A percentile compares a stretch with the other conserved stretches of the same genome.
Evolutionary conservation across 2,113 vertebrate species (phyloP).

Genomic region (Lutjanus erythropterus): DNA sequence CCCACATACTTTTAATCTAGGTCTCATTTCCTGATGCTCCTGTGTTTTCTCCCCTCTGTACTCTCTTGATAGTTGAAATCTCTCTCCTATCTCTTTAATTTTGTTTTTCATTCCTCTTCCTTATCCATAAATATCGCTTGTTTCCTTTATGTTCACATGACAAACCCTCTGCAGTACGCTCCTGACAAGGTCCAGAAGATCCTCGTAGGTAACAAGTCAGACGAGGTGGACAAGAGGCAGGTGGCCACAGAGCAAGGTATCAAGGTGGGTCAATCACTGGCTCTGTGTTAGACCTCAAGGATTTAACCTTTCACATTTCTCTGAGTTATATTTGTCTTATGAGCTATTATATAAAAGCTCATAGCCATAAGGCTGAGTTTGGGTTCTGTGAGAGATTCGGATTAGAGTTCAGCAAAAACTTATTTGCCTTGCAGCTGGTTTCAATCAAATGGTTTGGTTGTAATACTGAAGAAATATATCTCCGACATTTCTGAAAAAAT

Average conservation of each 20-base stretch:
- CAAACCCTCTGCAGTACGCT: conserved; percentile 87
- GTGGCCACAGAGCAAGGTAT: conserved; percentile 94
- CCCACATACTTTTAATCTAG: conserved; percentile 49
- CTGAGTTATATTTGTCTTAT: neutral
- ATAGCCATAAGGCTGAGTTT: neutral
- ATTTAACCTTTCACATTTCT: too few species aligned
- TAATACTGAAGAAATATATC: neutral
- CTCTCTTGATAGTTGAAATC: conserved; percentile 60
- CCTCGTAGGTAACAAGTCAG: conserved; percentile 95
- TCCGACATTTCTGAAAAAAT: neutral
- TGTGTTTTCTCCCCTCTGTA: conserved; percentile 16
- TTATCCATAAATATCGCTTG: conserved; percentile 5
- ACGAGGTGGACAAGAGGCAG: conserved; percentile 95
- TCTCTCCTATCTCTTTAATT: conserved; percentile 11
- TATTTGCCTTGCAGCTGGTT: neutral
- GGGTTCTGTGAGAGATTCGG: neutral
- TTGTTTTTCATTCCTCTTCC: neutral
- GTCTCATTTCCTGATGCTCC: conserved; percentile 68
- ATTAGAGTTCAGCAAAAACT: neutral
- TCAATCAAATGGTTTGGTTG: neutral
- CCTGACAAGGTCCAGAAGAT: conserved; percentile 96
- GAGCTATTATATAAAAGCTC: too few species aligned
- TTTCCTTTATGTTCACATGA: conserved; percentile 3
- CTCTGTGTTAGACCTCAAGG: neutral
- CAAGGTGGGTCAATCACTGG: conserved; percentile 85